Base-by-base conservation (phyloP, 1,140 invertebrate species). In the Lepidurus apus region DNA sequence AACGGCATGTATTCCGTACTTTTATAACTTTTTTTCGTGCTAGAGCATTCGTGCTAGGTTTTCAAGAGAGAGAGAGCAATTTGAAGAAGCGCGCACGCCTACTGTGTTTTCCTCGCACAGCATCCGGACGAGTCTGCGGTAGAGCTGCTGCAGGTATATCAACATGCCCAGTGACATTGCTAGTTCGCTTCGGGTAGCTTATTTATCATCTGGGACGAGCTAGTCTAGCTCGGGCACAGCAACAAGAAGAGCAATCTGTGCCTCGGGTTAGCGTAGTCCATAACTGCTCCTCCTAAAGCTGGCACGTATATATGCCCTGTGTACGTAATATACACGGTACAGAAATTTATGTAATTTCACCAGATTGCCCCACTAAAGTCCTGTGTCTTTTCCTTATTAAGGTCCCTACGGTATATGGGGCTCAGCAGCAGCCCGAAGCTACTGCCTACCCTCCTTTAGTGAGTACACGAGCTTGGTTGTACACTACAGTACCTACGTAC, bases 121-220 rank as follows among this genome's bases (percentile, higher is more conserved):
- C 53, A 65, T 21, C n/a, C 53, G 17, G 21, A 21, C 13, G 21
- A 13, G 53, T 13, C 21, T 65, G 53, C 17, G n/a, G 53, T 65
- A 65, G 53, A 65, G 21, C 21, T 65, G 53, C 17, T 65, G 53
- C 17, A 21, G 13, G 53, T 65, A 65, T 65, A 65, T 65, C 53
- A 65, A 21, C 53, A 21, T n/a, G 53, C 53, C 53, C 53, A 65
- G 53, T 65, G 53, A 65, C 53, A 65, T 65, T 65, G 53, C 53
- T 65, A 21, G 53, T 65, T 65, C 17, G 53, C 53, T 65, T 13
- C 53, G 17, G 21, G 53, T 65, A 65, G 53, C 53, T 65, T 65
- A 65, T 65, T 65, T 65, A 65, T 65, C 53, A 21, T 65, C 53
- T 21, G 53, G 17, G 53, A 65, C 53, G 53, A 65, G 53, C 53